phyloP scores from a whole-genome alignment of 2,113 vertebrate species.

The mouse (Mus musculus) region DNA sequence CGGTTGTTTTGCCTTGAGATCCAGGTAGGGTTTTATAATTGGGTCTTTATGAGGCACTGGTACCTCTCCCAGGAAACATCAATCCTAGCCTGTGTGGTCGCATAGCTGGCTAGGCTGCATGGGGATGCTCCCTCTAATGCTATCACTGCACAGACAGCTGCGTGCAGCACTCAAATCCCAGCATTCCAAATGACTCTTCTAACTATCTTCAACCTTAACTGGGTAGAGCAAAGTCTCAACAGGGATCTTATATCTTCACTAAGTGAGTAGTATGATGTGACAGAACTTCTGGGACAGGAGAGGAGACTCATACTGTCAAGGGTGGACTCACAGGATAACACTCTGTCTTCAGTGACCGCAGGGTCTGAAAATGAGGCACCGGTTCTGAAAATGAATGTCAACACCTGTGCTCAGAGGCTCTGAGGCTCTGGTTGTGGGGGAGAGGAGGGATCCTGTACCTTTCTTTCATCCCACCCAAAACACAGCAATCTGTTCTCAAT shows the following conservation, averaged over 20 bases:
- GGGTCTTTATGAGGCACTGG: not conserved
- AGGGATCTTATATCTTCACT: not conserved
- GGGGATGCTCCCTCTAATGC: conserved; percentile 1
- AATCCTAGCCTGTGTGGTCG: not conserved
- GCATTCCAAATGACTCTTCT: conserved; percentile 14
- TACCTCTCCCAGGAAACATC: conserved; percentile 22
- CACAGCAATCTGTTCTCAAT: not conserved
- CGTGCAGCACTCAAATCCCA: not conserved
- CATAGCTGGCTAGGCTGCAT: not conserved
- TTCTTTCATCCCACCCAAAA: not conserved
- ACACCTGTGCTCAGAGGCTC: not conserved
- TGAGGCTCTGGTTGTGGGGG: not conserved
- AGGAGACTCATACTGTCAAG: not conserved
- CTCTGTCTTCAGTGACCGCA: not conserved
- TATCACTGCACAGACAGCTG: not conserved
- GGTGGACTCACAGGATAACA: not conserved
- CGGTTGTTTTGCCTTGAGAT: not conserved
- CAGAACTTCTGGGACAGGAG: not conserved
- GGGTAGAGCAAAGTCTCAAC: not conserved
- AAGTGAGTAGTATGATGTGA: not conserved
- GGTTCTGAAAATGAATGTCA: not conserved
- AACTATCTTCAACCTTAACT: not conserved
- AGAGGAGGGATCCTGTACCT: too few species aligned
- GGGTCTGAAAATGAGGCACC: not conserved
- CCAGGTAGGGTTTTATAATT: not conserved